Evolutionary conservation across 2,113 vertebrate species (phyloP).

Genomic region (Neogale vison): DNA sequence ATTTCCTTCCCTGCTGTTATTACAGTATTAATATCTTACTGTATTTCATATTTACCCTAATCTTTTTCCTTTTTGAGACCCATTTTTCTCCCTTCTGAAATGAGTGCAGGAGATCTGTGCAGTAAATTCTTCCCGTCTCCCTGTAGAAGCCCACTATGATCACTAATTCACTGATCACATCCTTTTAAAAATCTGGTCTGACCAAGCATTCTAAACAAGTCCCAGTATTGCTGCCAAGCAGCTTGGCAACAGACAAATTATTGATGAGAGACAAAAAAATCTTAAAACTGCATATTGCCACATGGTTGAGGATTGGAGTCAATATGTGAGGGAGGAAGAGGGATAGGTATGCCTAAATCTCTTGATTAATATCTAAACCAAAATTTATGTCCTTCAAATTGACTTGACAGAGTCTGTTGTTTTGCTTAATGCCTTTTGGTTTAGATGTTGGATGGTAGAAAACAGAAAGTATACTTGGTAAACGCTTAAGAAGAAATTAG

Average conservation of each 20-base stretch:
- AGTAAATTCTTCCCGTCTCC: not conserved
- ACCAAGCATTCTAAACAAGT: conserved; percentile 22
- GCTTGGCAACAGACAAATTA: conserved; percentile 10
- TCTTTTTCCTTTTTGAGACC: conserved; percentile 21
- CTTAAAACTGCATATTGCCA: not conserved
- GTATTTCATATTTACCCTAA: conserved; percentile 24
- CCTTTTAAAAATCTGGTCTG: conserved; percentile 22
- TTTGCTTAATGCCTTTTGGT: conserved; percentile 7
- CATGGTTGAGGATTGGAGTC: not conserved
- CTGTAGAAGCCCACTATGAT: not conserved
- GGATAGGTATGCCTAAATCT: not conserved
- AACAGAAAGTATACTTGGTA: conserved; percentile 10
- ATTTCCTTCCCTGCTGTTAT: conserved; percentile 15
- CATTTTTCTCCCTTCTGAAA: conserved; percentile 35
- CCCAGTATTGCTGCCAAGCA: conserved; percentile 33
- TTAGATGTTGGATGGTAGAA: conserved; percentile 40
- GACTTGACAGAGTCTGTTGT: not conserved
- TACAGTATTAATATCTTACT: conserved; percentile 59
- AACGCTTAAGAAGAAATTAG: not conserved
- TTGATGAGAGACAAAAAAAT: not conserved
- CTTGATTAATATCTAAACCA: not conserved
- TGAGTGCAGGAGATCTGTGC: not conserved
- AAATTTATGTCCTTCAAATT: not conserved
- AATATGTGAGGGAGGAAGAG: not conserved
- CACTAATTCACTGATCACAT: not conserved